phyloP scores from a whole-genome alignment of 1,140 invertebrate genomes.

The Chironomus striatipennis region DNA sequence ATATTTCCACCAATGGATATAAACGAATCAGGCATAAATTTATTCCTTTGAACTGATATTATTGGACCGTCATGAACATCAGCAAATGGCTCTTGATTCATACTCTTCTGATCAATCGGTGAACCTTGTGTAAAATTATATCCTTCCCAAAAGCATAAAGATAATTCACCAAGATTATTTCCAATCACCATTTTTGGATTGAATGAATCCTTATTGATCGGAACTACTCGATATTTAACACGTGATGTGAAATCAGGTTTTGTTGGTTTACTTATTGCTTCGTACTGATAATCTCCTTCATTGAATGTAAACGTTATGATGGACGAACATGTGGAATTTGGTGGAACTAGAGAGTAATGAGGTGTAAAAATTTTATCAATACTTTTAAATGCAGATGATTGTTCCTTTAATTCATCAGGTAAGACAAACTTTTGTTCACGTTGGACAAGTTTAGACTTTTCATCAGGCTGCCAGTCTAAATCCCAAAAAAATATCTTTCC shows the following conservation, averaged over 20 bases:
- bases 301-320: constrained; percentile 35
- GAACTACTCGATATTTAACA: constrained; percentile 27
- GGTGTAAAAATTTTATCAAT: constrained; percentile 52
- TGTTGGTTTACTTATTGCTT: constrained; percentile 35
- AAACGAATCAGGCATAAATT: constrained; percentile 44
- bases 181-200: constrained; percentile 24
- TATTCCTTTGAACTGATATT: constrained; percentile 46
- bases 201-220: constrained; percentile 25
- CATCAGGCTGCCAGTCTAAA: constrained; percentile 41
- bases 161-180: constrained; percentile 27
- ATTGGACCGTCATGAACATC: constrained; percentile 58
- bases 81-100: constrained; percentile 41
- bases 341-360: constrained; percentile 42
- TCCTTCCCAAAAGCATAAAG: constrained; percentile 40
- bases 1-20: constrained; percentile 49
- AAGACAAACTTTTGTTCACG: constrained; percentile 32
- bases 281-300: constrained; percentile 28
- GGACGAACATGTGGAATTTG: constrained; percentile 35
- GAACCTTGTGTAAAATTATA: constrained; percentile 41
- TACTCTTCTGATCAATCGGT: constrained; percentile 42
- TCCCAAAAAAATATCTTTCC: constrained; percentile 63
- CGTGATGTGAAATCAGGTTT: constrained; percentile 28
- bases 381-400: constrained; percentile 47
- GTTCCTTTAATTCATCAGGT: constrained; percentile 46
- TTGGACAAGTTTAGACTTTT: constrained; percentile 24